phyloP scores from a whole-genome alignment of 2,888 invertebrate species.

The Heterodera filipjevi region DNA sequence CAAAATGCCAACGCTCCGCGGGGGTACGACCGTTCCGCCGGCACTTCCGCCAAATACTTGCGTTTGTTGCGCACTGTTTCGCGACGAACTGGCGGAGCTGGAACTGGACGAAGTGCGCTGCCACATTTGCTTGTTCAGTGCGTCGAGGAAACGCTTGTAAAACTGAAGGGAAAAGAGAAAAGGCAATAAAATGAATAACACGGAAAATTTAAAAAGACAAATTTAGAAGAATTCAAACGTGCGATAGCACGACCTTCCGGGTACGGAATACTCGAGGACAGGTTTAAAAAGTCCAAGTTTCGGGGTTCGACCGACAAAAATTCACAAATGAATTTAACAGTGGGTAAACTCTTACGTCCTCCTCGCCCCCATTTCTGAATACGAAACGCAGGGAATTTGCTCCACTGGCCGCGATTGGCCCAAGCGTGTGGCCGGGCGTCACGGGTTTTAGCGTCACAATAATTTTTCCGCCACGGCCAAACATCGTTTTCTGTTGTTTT shows the following conservation, averaged over 20 bases:
- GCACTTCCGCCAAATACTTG: constrained; percentile 7
- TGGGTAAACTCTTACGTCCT: constrained; percentile 52
- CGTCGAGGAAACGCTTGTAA: constrained; percentile 60
- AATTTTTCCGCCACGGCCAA: constrained; percentile 60
- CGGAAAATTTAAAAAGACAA: too few species aligned
- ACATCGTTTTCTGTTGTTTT: constrained; percentile 62
- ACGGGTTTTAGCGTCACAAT: constrained; percentile 48
- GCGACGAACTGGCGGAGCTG: constrained; percentile 55
- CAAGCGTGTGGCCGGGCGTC: constrained; percentile 45
- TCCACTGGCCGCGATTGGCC: constrained; percentile 56
- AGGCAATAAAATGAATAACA: too few species aligned
- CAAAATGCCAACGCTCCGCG: constrained; percentile 76
- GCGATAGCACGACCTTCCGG: too few species aligned
- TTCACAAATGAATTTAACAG: too few species aligned
- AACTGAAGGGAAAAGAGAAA: too few species aligned
- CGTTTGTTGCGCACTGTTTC: constrained; percentile 3
- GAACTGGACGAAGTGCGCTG: constrained; percentile 60
- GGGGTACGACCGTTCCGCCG: constrained; percentile 18
- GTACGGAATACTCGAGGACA: too few species aligned
- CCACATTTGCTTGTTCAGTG: constrained; percentile 59
- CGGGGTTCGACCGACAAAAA: too few species aligned
- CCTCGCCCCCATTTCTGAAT: constrained; percentile 61
- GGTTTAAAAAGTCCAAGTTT: too few species aligned
- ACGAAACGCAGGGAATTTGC: constrained; percentile 52
- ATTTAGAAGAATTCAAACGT: not conserved